Evolutionary conservation across 2,888 invertebrate species (phyloP).

Genomic region (Parelbella ahira): DNA sequence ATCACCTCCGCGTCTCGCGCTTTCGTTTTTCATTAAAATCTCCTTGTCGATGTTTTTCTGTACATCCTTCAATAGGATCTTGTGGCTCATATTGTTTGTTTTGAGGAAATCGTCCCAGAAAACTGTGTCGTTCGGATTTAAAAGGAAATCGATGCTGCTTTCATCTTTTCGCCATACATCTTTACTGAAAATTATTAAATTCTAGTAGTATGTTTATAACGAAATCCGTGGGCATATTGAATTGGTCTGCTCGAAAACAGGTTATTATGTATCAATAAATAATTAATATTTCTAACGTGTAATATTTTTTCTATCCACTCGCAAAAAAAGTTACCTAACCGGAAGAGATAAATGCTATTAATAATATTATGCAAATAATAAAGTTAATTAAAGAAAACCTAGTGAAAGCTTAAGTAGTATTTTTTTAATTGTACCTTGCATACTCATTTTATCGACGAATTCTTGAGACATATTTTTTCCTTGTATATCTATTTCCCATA

Average conservation of each 20-base stretch:
- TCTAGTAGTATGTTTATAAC: too few species aligned
- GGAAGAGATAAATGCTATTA: too few species aligned
- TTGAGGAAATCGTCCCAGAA: constrained; percentile 2
- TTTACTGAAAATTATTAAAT: constrained; percentile 8
- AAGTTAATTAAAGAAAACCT: too few species aligned
- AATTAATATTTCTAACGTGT: neutral
- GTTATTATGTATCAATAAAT: too few species aligned
- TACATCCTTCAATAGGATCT: constrained; percentile 7
- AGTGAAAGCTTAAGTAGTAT: too few species aligned
- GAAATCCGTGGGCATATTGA: too few species aligned
- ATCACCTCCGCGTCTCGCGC: constrained; percentile 7
- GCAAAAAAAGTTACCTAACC: too few species aligned
- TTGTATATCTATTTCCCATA: neutral
- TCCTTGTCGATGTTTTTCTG: constrained; percentile 3
- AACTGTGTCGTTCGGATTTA: constrained; percentile 1
- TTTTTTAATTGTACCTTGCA: constrained; percentile 6
- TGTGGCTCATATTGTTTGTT: constrained; percentile 6
- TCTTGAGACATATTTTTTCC: constrained; percentile 6
- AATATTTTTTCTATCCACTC: neutral
- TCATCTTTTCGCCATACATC: constrained; percentile 3
- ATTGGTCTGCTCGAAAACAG: too few species aligned
- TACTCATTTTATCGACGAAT: neutral
- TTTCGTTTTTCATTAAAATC: constrained; percentile 10
- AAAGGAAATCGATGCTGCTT: constrained; percentile 3
- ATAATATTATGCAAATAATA: too few species aligned